Evolutionary conservation across 2,113 vertebrate genomes (phyloP), one percentile per base, ranked within the genome.

Genomic region (Orycteropus afer): DNA sequence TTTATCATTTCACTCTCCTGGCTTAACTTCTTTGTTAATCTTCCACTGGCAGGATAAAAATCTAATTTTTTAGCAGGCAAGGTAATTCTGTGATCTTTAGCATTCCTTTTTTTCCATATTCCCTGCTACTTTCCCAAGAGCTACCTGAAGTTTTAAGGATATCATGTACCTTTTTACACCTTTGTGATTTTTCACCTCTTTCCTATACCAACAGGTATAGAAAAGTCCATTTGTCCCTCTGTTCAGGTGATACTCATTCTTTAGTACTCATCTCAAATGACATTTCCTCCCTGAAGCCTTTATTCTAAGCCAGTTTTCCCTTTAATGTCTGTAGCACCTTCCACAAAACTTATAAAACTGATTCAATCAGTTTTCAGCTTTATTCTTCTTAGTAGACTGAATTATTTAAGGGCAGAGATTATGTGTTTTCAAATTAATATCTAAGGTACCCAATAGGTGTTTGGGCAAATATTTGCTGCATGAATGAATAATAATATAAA

Each of bases 341-440:
- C 25, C 81, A 13, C 53, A 94, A 95, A 91, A 91, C 13, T 67
- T 86, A 76, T n/a, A 82, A 57, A 91, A 89, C 3, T 78, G 73
- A 92, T 87, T 85, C 65, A 2, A 91, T 23, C 57, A 81, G 40
- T 80, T 93, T 93, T 86, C 14, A 69, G 63, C 42, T 80, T 77
- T 78, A 90, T 71, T 8, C 59, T 93, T 94, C 34, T 67, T 90
- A 63, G 7, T 90, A 63, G 61, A 51, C 5, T 83, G n/a, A 78
- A 53, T 94, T 86, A 57, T 73, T 91, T 94, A 89, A 93, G 17
- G 51, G 17, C n/a, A 87, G 51, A 17, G 32, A 78, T 53, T 45
- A 47, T 79, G 40, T 95, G 57, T 49, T 87, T 71, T 90, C 81
- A 77, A 2, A 29, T 37, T 37, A 69, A 37, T 82, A 61, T 45